These are phyloP conservation scores for Parnassius smintheus DNA, from an alignment of 2,888 invertebrate species.

Conservation along the genomic window DNA sequence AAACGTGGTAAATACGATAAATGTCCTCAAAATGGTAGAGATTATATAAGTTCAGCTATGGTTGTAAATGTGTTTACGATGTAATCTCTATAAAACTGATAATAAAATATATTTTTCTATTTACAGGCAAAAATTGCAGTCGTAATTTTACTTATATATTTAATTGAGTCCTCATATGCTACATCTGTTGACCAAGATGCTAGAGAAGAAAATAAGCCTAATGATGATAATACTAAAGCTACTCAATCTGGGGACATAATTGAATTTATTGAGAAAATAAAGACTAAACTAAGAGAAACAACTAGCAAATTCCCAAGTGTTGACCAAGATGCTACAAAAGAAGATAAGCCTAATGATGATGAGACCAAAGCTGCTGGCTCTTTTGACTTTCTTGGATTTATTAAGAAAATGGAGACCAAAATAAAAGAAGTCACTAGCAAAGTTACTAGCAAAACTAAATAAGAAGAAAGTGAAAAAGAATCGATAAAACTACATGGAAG, in stretches of 20 bases:
- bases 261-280: neutral
- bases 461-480: no score
- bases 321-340: no score
- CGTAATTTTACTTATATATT: neutral
- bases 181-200: neutral
- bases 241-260: neutral
- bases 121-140: constrained; percentile 1
- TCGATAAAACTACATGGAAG: no score
- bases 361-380: neutral
- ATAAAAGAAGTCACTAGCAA: neutral
- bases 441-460: no score
- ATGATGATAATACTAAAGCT: neutral
- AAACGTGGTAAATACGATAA: no score
- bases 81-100: no score
- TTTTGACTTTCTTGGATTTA: neutral
- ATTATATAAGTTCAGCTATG: no score
- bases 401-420: neutral
- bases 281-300: neutral
- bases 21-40: no score
- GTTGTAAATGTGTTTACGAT: no score
- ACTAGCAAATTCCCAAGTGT: neutral
- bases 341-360: neutral
- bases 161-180: constrained; percentile 1
- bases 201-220: neutral
- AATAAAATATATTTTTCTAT: neutral